phyloP scores from a whole-genome alignment of 2,797 vertebrate species.

The Alectoris magna region DNA sequence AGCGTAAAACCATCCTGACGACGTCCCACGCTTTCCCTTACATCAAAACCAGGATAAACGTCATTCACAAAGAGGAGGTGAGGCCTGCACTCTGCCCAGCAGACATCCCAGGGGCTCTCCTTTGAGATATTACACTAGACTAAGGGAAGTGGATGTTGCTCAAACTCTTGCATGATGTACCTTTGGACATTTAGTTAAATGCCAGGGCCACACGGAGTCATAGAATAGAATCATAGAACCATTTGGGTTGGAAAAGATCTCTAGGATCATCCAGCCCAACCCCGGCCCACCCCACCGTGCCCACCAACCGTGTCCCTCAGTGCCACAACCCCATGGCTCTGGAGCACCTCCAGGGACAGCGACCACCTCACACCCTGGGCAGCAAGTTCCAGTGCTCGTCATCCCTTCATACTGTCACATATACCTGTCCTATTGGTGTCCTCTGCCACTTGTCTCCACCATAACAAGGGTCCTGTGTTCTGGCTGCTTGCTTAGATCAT shows the following conservation, averaged over 20 bases:
- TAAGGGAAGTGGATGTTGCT: background rate
- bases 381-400: background rate
- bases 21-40: constrained; percentile 98
- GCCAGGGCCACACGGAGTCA: accelerated
- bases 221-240: background rate
- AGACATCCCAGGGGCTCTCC: background rate
- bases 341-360: background rate
- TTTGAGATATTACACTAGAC: accelerated
- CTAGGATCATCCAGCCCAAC: background rate
- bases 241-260: background rate
- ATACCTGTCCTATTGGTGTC: background rate
- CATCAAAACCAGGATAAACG: constrained; percentile 98
- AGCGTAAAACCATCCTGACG: constrained; percentile 97
- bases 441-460: background rate
- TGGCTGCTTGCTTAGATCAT: constrained; percentile 85
- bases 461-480: background rate
- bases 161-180: accelerated
- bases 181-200: background rate
- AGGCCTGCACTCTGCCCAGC: background rate
- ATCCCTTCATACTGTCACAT: background rate
- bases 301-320: no score
- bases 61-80: constrained; percentile 98
- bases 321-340: background rate
- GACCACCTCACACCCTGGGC: no score
- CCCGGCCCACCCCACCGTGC: background rate